Evolutionary conservation across 2,888 invertebrate species (phyloP).

Genomic region (Masnerella sp.): DNA sequence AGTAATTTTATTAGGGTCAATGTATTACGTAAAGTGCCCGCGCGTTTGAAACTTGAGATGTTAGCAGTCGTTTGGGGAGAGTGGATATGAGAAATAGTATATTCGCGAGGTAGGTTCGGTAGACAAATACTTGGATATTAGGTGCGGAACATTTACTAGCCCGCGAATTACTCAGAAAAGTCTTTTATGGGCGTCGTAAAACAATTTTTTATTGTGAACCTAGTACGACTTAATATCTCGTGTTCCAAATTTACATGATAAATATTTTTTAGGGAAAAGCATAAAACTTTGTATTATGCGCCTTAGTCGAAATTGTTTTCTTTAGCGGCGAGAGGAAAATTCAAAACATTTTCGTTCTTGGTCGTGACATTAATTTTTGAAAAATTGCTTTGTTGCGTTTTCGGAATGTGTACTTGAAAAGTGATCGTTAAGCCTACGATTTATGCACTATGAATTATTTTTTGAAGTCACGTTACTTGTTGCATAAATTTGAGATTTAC

Average conservation of each 20-base stretch:
- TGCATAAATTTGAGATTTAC: too few relatives aligned
- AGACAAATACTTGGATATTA: constrained; percentile 47
- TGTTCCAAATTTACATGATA: constrained; percentile 13
- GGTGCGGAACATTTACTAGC: constrained; percentile 38
- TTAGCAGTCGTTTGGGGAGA: constrained; percentile 37
- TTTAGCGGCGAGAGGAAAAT: too few relatives aligned
- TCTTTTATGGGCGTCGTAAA: constrained; percentile 38
- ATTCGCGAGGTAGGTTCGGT: constrained; percentile 22
- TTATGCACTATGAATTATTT: too few relatives aligned
- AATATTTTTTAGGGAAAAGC: constrained; percentile 2
- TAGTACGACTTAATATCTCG: constrained; percentile 23
- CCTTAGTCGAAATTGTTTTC: too few relatives aligned
- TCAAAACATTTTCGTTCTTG: too few relatives aligned
- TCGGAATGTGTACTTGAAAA: too few relatives aligned
- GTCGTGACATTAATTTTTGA: too few relatives aligned
- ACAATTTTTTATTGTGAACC: constrained; percentile 37
- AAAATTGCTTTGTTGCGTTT: too few relatives aligned
- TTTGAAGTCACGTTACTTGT: too few relatives aligned
- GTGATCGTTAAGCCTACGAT: too few relatives aligned
- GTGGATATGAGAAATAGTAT: constrained; percentile 39
- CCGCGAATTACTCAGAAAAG: constrained; percentile 36
- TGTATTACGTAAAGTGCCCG: constrained; percentile 44
- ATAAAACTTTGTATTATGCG: background rate
- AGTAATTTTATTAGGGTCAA: constrained; percentile 51
- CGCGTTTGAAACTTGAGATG: constrained; percentile 45